Base-by-base conservation (phyloP, 2,888 invertebrate genomes). In the Melinaea menophilus region DNA sequence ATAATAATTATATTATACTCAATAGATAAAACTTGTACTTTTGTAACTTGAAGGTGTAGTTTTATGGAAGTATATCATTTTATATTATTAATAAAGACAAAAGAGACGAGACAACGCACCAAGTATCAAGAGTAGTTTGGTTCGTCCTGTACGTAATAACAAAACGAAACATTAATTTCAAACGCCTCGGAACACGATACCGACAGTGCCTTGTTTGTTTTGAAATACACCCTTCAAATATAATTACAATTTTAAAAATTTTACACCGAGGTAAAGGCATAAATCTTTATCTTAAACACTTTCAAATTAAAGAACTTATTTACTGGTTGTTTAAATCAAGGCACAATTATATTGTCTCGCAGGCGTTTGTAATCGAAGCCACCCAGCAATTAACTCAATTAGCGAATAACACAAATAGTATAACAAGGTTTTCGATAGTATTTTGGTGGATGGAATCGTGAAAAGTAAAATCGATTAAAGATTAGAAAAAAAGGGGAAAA, bases 281-380 rank as follows among this genome's bases (percentile, higher is more conserved):
- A 51, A 51, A 51, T 51, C 31, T 31, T 31, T 31, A 41, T 41
- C 9, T 41, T 41, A 41, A 41, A 41, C 41, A 41, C 9, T 41
- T 41, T 41, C 41, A 41, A 41, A 41, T 41, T 41, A 9, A 41
- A 11, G 11, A 41, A 41, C 41, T 31, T 47, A 35, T 59, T 60
- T 46, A 35, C 55, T 34, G 55, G 54, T 46, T 55, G 31, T 51
- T 60, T 69, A 67, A 69, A 69, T 64, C 65, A 65, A 55, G 57
- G 58, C 47, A 63, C 65, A 67, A 69, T 69, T 65, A 61, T 56
- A 59, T 62, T 64, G 69, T 69, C 67, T 41, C 33, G 37, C 57
- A 58, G 51, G 59, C 56, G 60, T 67, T 63, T 55, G 59, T 62
- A 62, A 60, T 62, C 59, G 56, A 64, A 55, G 55, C 62, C 58